Conservation (phyloP, 2,888 invertebrate species). For the Cabera pusaria region DNA sequence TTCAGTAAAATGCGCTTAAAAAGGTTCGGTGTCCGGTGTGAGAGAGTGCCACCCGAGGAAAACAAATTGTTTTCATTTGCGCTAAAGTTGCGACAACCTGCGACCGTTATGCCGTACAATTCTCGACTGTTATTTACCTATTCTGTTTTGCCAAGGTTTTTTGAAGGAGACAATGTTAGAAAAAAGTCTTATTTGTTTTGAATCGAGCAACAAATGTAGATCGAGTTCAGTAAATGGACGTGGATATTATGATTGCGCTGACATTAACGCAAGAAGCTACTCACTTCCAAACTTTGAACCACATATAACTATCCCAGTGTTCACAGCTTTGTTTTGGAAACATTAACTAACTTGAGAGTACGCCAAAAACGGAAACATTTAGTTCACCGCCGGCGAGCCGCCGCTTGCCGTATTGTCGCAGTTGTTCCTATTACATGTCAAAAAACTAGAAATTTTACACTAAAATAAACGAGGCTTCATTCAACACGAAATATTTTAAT, state of each 20-base stretch:
- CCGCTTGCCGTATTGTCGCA: constrained; percentile 59
- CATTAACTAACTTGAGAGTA: constrained; percentile 79
- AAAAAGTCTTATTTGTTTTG: constrained; percentile 11
- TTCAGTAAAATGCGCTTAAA: constrained; percentile 45
- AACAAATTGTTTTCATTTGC: constrained; percentile 64
- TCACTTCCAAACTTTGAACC: constrained; percentile 52
- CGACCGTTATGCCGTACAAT: constrained; percentile 36
- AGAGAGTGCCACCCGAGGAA: constrained; percentile 39
- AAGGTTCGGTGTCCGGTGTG: constrained; percentile 42
- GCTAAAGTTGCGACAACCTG: constrained; percentile 46
- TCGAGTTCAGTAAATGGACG: constrained; percentile 9
- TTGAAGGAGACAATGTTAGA: constrained; percentile 8
- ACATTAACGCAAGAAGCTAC: constrained; percentile 42
- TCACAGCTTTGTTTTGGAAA: constrained; percentile 71
- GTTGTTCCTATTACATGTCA: constrained; percentile 57
- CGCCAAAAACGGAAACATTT: constrained; percentile 79
- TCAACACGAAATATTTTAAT: constrained; percentile 48
- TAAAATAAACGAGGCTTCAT: constrained; percentile 28
- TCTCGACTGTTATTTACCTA: constrained; percentile 35
- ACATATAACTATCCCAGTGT: constrained; percentile 57
- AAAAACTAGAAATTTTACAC: constrained; percentile 49
- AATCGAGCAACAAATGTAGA: constrained; percentile 19
- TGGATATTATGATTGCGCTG: constrained; percentile 29
- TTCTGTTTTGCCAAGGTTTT: constrained; percentile 25
- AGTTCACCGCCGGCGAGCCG: constrained; percentile 52